phyloP scores from a whole-genome alignment of 2,113 vertebrate species.

The Chaenocephalus aceratus region DNA sequence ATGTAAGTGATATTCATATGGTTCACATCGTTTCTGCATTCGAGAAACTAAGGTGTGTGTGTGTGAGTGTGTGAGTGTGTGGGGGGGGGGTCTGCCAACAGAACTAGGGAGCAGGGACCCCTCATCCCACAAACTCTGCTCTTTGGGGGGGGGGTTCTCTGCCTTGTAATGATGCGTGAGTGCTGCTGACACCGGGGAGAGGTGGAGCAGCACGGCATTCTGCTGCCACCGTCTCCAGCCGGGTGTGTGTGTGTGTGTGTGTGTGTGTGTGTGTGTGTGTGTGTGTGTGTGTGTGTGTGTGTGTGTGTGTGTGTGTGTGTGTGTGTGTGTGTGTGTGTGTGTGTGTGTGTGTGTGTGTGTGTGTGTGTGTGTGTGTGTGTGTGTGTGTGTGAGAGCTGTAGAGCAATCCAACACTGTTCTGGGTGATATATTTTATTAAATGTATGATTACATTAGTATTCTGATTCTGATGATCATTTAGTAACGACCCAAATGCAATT shows the following conservation, averaged over 20 bases:
- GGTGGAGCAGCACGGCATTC: slow-evolving; percentile 67
- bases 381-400: neutral
- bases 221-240: slow-evolving; percentile 72
- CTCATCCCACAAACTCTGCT: slow-evolving; percentile 28
- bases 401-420: too few relatives aligned
- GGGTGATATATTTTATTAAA: too few relatives aligned
- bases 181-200: slow-evolving; percentile 28
- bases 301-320: neutral
- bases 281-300: slow-evolving; percentile 12
- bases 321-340: neutral
- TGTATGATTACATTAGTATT: too few relatives aligned
- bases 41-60: neutral
- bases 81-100: slow-evolving; percentile 18
- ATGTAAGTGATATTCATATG: slow-evolving; percentile 34
- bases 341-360: slow-evolving; percentile 12
- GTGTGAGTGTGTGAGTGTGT: too few relatives aligned
- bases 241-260: slow-evolving; percentile 29
- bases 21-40: slow-evolving; percentile 33
- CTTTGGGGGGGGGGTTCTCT: slow-evolving; percentile 44
- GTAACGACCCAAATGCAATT: too few relatives aligned
- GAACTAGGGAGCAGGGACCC: slow-evolving; percentile 24
- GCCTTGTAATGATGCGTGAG: slow-evolving; percentile 47
- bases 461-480: too few relatives aligned
- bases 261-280: neutral
- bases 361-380: neutral